phyloP scores from a whole-genome alignment of 1,140 invertebrate genomes.

The Agraylea sexmaculata region DNA sequence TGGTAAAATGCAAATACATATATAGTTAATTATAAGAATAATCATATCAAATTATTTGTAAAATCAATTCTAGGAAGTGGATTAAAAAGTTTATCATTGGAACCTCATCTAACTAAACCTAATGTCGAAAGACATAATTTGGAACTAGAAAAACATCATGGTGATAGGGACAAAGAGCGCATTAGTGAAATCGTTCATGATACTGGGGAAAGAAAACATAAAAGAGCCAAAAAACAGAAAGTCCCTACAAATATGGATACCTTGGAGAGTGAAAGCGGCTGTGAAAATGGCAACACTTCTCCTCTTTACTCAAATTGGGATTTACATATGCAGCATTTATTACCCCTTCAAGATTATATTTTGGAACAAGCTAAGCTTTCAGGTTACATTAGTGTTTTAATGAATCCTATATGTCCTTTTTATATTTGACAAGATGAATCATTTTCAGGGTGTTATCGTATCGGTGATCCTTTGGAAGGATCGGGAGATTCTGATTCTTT shows the following conservation, averaged over 20 bases:
- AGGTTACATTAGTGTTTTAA: constrained; percentile 31
- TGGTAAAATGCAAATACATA: constrained; percentile 5
- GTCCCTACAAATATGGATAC: constrained; percentile 19
- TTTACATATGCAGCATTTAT: constrained; percentile 52
- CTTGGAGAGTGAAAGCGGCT: constrained; percentile 25
- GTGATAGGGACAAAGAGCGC: constrained; percentile 7
- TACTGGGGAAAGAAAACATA: constrained; percentile 12
- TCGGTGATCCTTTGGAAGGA: constrained; percentile 45
- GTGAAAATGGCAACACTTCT: constrained; percentile 46
- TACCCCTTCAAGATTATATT: constrained; percentile 79
- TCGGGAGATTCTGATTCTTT: constrained; percentile 52
- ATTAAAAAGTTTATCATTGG: constrained; percentile 28
- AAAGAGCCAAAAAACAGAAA: constrained; percentile 17
- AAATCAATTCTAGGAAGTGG: constrained; percentile 13
- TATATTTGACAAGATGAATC: background rate
- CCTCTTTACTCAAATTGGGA: constrained; percentile 65
- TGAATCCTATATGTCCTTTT: background rate
- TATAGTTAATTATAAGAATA: background rate
- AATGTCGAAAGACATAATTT: constrained; percentile 41
- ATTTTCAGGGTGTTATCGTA: constrained; percentile 40
- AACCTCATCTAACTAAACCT: constrained; percentile 40
- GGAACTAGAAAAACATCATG: constrained; percentile 27
- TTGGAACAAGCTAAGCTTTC: constrained; percentile 71
- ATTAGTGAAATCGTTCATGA: constrained; percentile 17
- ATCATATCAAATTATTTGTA: constrained; percentile 3